Conservation (phyloP, 2,797 vertebrate species). For the Pelochelys cantorii region DNA sequence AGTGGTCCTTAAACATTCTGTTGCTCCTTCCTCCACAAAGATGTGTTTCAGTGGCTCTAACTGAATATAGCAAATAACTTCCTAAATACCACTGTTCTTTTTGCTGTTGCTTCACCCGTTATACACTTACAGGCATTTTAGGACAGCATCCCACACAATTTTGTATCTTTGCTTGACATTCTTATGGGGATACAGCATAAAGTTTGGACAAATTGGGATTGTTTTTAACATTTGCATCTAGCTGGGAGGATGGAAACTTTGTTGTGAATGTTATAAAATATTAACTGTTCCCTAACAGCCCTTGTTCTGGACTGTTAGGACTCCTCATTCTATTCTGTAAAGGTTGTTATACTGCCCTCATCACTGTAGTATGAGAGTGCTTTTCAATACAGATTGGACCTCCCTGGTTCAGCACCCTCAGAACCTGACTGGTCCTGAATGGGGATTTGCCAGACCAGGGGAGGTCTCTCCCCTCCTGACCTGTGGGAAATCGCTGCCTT, state of each 20-base stretch:
- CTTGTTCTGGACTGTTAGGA: neutral
- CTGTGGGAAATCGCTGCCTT: too few species aligned
- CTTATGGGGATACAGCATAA: neutral
- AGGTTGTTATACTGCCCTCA: neutral
- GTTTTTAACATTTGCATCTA: neutral
- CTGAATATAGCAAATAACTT: neutral
- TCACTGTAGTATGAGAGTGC: neutral
- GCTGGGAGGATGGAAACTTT: neutral
- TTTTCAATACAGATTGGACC: neutral
- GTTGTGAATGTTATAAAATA: neutral
- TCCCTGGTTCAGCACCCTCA: too few species aligned
- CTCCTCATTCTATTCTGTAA: neutral
- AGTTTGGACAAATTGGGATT: neutral
- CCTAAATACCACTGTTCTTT: neutral
- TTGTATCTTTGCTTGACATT: neutral
- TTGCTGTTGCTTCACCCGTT: neutral
- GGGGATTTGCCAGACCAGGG: too few species aligned
- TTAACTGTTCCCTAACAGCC: neutral
- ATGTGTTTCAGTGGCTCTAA: neutral
- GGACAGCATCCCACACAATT: neutral
- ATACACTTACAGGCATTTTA: accelerated
- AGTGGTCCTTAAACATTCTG: neutral
- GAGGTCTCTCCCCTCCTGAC: too few species aligned
- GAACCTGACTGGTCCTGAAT: too few species aligned
- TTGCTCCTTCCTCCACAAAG: slow-evolving; percentile 48